These are phyloP conservation scores for Vireo altiloquus DNA, from an alignment of 2,113 vertebrate species.

Conservation along the genomic window DNA sequence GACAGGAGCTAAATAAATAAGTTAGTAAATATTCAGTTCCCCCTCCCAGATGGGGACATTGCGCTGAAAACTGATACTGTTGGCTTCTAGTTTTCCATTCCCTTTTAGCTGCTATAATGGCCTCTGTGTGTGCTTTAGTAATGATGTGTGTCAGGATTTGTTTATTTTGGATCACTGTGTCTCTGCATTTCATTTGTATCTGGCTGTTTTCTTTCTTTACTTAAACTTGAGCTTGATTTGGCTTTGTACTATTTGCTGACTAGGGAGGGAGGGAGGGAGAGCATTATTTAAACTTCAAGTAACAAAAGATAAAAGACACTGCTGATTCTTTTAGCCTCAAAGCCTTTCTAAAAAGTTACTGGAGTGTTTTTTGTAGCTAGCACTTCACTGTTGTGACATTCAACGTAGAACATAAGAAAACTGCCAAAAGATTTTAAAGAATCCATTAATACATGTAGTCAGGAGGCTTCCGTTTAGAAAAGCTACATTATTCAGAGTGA, in stretches of 20 bases:
- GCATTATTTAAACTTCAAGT: constrained; percentile 54
- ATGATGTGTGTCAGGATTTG: constrained; percentile 56
- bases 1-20: constrained; percentile 4
- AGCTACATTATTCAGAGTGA: constrained; percentile 72
- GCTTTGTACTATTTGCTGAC: constrained; percentile 59
- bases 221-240: constrained; percentile 56
- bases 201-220: constrained; percentile 49
- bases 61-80: neutral
- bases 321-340: constrained; percentile 52
- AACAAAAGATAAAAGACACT: constrained; percentile 58
- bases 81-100: constrained; percentile 1
- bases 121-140: constrained; percentile 45
- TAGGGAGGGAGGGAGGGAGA: neutral
- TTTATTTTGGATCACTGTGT: constrained; percentile 52
- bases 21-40: neutral
- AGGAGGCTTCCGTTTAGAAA: constrained; percentile 69
- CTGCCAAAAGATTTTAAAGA: constrained; percentile 70
- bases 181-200: constrained; percentile 50
- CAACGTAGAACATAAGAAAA: constrained; percentile 65
- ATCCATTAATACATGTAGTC: constrained; percentile 67
- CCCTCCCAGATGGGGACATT: neutral
- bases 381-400: constrained; percentile 66
- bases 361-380: constrained; percentile 45
- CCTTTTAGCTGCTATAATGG: constrained; percentile 11
- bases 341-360: constrained; percentile 47